Evolutionary conservation across 2,888 invertebrate genomes (phyloP), one percentile per base, ranked within the genome.

Genomic region (Adela reaumurella): DNA sequence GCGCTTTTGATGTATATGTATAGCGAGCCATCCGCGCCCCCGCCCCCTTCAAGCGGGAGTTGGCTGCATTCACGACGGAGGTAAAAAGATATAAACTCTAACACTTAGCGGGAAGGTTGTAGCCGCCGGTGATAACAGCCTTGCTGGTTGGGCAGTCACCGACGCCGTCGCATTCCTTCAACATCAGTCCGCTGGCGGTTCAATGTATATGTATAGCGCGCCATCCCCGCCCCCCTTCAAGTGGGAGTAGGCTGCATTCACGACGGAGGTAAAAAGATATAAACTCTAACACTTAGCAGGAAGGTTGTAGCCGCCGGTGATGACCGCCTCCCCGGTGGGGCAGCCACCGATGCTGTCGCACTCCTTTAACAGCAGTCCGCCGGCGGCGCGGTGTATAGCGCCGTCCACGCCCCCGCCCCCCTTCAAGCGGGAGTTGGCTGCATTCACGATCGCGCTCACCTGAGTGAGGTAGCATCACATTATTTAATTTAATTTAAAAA

Each of bases 391-490:
- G 62, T 95, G 94, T 59, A 95, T 95, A 5, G 92, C 93, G 35
- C 94, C 94, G 70, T 94, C 94, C 17, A 95, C 94, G 64, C 94
- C 94, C 20, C 93, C 93, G 19, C 95, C 94, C 6, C 91, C 92
- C 45, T 81, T 65, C 43, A 94, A 70, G 17, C 68, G 66, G 1
- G 82, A 81, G 69, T 95, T 95, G 0, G 95, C 95, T 29, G 95
- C 94, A 79, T 95, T 95, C 0, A 94, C 93, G 57, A 95, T 92
- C 0, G 88, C 90, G 76, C 94, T 93, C 50, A 94, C 81, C 85
- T 85, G 54, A 52, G 57, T n/a, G n/a, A n/a, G n/a, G n/a, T n/a
- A n/a, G 24, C 24, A 8, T 24, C 24, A 24, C 24, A 24, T 24
- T 24, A 8, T n/a, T n/a, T n/a, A n/a, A n/a, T n/a, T n/a, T n/a